Base-by-base conservation (phyloP, 92 coral and sea anemone species). In the Epizoanthus illoricatus region DNA sequence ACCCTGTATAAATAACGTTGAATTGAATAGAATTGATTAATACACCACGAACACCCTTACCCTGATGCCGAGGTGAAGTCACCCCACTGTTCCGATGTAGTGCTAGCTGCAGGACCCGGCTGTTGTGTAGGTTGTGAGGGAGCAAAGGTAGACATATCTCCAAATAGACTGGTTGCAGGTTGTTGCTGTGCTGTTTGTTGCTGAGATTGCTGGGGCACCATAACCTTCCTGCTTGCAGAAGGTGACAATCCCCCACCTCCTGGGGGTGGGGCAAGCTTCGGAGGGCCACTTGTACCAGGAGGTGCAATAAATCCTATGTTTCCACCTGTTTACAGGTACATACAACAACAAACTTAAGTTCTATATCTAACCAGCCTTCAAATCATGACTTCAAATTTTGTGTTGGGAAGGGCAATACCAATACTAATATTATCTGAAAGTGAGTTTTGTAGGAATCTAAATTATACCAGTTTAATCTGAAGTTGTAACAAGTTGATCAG, bases 221-320 rank as follows among this genome's bases (percentile, higher is more conserved):
- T 69, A 17, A 81, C 75, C 76, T 91, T 89, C 74, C 94, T 86
- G 45, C 80, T 76, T 36, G 97, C 71, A 69, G 84, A 65, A 5
- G 97, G 97, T 71, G 97, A 93, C 68, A 88, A 84, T 36, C 93
- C 91, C n/a, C 88, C 72, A 47, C 92, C 73, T n/a, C 92, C 94
- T 4, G 99, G 94, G 80, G 98, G 97, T 69, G 99, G 98, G 82
- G 98, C 97, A 63, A 94, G 86, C 86, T 87, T 91, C 12, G 98
- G 99, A 33, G 92, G 89, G 57, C 75, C 65, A 8, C 92, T 87
- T 41, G 94, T 90, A 11, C 98, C 97, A 69, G 98, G 97, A 47
- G 99, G 94, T 60, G 98, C 91, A 68, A 96, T 84, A 47, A 88
- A 83, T 41, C 97, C 98, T 24, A 88, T 65, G 62, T 90, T 80